Conservation (phyloP, 2,888 invertebrate genomes). For the Drosophila robusta region DNA sequence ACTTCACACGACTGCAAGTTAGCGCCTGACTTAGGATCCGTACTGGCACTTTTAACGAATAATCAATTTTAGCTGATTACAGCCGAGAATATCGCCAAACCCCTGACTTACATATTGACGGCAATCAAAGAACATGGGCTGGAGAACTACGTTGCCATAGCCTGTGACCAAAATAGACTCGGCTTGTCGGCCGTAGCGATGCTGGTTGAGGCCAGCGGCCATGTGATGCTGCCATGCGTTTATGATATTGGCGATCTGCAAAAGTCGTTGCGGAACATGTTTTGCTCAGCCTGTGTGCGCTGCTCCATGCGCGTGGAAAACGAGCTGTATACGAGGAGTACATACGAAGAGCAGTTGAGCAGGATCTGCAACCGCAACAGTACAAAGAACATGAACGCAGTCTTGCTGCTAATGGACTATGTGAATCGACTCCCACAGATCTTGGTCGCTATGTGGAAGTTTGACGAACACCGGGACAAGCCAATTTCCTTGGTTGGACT, state of each 20-base stretch:
- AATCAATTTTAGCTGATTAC: conserved; percentile 26
- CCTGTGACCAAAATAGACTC: conserved; percentile 34
- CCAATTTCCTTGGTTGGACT: conserved; percentile 33
- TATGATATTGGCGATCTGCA: conserved; percentile 37
- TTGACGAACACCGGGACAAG: conserved; percentile 37
- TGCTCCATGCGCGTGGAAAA: conserved; percentile 26
- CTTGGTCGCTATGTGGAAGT: conserved; percentile 41
- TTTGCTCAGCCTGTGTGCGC: conserved; percentile 38
- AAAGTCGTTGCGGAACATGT: conserved; percentile 36
- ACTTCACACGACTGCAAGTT: conserved; percentile 37
- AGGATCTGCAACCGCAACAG: conserved; percentile 28
- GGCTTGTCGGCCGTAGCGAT: conserved; percentile 18
- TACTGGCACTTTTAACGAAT: not conserved
- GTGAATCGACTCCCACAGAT: conserved; percentile 37
- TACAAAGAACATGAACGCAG: conserved; percentile 37
- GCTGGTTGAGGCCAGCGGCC: conserved; percentile 18
- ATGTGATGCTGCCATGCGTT: conserved; percentile 24
- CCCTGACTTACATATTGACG: conserved; percentile 26
- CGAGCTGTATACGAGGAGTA: conserved; percentile 15
- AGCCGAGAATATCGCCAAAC: conserved; percentile 40
- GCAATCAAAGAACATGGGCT: conserved; percentile 18
- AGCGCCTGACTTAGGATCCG: not conserved
- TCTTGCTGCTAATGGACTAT: conserved; percentile 36
- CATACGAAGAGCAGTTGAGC: conserved; percentile 37
- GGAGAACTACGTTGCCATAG: conserved; percentile 37